Evolutionary conservation across 1,140 invertebrate genomes (phyloP).

Genomic region (Trichonephila clavipes): DNA sequence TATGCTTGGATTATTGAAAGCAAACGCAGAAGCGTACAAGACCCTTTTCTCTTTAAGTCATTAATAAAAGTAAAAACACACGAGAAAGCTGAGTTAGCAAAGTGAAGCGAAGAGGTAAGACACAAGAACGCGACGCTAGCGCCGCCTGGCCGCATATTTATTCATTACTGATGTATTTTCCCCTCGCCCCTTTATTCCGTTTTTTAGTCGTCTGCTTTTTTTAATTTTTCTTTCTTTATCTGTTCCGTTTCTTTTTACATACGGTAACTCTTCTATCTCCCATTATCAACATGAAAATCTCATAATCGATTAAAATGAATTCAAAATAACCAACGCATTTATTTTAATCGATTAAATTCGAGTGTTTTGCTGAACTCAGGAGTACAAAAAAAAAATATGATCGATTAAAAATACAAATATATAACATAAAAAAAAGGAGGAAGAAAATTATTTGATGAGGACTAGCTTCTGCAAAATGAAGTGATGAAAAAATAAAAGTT

Average conservation of each 20-base stretch:
- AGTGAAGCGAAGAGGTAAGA: slow-evolving; percentile 55
- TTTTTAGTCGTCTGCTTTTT: background rate
- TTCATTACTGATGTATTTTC: slow-evolving; percentile 72
- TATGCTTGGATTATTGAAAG: slow-evolving; percentile 74
- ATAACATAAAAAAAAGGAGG: slow-evolving; percentile 44
- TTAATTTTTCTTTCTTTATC: background rate
- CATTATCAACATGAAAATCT: slow-evolving; percentile 72
- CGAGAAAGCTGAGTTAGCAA: slow-evolving; percentile 72
- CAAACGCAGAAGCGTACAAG: slow-evolving; percentile 57
- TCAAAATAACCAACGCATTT: slow-evolving; percentile 73
- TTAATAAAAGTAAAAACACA: slow-evolving; percentile 76
- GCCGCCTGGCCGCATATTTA: slow-evolving; percentile 73
- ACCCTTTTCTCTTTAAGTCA: slow-evolving; percentile 61
- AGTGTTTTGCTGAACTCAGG: background rate
- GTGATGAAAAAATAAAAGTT: slow-evolving; percentile 48
- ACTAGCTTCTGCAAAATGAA: slow-evolving; percentile 20
- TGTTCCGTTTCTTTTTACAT: slow-evolving; percentile 20
- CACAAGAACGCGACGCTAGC: slow-evolving; percentile 59
- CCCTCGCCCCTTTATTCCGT: background rate
- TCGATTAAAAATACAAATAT: slow-evolving; percentile 76
- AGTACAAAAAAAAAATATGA: background rate
- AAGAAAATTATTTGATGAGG: slow-evolving; percentile 67
- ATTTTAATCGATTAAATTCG: slow-evolving; percentile 72
- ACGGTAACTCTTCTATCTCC: slow-evolving; percentile 14
- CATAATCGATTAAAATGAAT: slow-evolving; percentile 73